Percentiles rank a stretch among this genome's conserved stretches.
These are phyloP conservation scores for Cepaea nemoralis DNA, from an alignment of 1,140 invertebrate genomes.

Conservation along the genomic window DNA sequence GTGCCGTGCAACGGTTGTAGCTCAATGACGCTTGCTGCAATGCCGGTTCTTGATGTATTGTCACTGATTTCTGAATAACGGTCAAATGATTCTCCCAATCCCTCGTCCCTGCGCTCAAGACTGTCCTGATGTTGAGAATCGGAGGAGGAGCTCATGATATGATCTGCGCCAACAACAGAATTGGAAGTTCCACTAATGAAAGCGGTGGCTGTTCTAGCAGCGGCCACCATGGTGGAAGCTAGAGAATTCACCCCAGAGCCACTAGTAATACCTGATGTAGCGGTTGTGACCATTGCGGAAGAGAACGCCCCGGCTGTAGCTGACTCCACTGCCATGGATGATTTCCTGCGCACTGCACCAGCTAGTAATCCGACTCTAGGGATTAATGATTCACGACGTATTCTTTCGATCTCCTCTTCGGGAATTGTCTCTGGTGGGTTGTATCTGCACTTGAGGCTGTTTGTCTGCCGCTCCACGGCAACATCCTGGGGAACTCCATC, in stretches of 20 bases:
- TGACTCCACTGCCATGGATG: neutral
- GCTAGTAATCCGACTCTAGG: conserved; percentile 22
- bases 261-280: neutral
- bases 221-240: neutral
- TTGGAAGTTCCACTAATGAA: conserved; percentile 1
- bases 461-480: conserved; percentile 36
- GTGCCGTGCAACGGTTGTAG: conserved; percentile 24
- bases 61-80: conserved; percentile 48
- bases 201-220: neutral
- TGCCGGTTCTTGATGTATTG: conserved; percentile 13
- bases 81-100: conserved; percentile 52
- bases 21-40: conserved; percentile 31
- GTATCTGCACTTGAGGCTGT: conserved; percentile 31
- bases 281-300: neutral
- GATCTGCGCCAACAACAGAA: conserved; percentile 18
- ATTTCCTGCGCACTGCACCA: neutral
- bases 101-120: conserved; percentile 43
- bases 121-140: neutral
- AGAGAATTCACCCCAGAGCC: neutral
- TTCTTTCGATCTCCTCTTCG: conserved; percentile 44
- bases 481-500: conserved; percentile 23
- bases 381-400: conserved; percentile 41
- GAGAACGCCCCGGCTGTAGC: neutral
- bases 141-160: neutral
- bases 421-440: conserved; percentile 43